phyloP scores from a whole-genome alignment of 2,888 invertebrate genomes.

The Microplitis deprimator region DNA sequence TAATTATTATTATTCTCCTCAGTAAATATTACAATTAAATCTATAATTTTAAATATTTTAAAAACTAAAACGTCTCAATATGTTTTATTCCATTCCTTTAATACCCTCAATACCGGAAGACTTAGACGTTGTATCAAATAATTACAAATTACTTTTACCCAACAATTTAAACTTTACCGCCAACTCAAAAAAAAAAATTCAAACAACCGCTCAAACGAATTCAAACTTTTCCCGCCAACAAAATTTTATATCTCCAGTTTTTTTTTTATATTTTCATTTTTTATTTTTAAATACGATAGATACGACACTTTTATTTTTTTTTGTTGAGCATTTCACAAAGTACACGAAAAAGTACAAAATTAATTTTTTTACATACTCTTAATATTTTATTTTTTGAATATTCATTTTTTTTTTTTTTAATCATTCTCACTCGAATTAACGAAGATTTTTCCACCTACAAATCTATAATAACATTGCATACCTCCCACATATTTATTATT shows the following conservation, averaged over 20 bases:
- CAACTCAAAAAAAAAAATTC: background rate
- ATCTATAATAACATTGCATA: background rate
- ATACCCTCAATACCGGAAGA: slow-evolving; percentile 7
- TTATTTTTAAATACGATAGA: slow-evolving; percentile 59
- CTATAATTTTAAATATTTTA: background rate
- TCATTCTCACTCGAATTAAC: slow-evolving; percentile 44
- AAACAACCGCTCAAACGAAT: slow-evolving; percentile 7
- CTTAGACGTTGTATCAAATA: slow-evolving; percentile 6
- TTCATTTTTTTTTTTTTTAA: slow-evolving; percentile 39
- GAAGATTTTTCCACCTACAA: slow-evolving; percentile 5
- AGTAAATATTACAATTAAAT: background rate
- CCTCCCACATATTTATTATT: background rate
- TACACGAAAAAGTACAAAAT: slow-evolving; percentile 70
- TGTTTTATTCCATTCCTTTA: background rate
- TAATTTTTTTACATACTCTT: slow-evolving; percentile 61
- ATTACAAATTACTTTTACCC: background rate
- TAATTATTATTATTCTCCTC: background rate
- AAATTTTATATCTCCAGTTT: background rate
- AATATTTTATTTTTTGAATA: slow-evolving; percentile 46
- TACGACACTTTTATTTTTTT: slow-evolving; percentile 52
- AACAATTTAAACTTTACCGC: background rate
- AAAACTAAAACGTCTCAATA: background rate
- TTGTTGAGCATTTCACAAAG: slow-evolving; percentile 68
- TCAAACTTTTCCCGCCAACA: background rate
- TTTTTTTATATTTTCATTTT: slow-evolving; percentile 32